phyloP scores from a whole-genome alignment of 2,113 vertebrate species.

The Anoura caudifer region DNA sequence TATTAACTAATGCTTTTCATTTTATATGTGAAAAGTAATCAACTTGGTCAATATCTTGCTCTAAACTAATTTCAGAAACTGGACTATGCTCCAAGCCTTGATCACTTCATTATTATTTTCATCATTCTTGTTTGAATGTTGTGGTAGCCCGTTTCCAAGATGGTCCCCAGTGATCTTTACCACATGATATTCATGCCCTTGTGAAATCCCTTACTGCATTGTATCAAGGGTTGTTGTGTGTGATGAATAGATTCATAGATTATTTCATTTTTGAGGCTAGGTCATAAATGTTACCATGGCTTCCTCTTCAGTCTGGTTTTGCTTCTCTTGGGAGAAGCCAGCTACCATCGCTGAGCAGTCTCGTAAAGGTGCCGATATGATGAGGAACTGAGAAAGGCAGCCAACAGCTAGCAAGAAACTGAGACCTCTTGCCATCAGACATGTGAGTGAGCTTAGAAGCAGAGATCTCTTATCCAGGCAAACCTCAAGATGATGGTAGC shows the following conservation, averaged over 20 bases:
- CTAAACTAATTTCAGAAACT: not conserved
- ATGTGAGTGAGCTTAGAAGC: not conserved
- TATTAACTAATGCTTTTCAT: not conserved
- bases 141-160: not conserved
- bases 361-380: not conserved
- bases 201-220: not conserved
- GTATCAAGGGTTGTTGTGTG: rapidly evolving
- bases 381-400: not conserved
- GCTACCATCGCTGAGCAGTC: not conserved
- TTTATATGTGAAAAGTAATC: not conserved
- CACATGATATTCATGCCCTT: not conserved
- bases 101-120: not conserved
- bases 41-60: not conserved
- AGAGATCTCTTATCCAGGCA: not conserved
- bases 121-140: not conserved
- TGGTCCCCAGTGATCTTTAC: not conserved
- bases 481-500: not conserved
- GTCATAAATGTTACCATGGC: not conserved
- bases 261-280: not conserved
- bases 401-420: not conserved
- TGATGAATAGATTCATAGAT: not conserved
- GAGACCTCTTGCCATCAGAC: not conserved
- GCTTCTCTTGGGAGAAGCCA: not conserved
- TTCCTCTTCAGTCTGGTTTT: not conserved
- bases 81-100: not conserved